Conservation (phyloP, 2,113 vertebrate species). For the Abramis brama region DNA sequence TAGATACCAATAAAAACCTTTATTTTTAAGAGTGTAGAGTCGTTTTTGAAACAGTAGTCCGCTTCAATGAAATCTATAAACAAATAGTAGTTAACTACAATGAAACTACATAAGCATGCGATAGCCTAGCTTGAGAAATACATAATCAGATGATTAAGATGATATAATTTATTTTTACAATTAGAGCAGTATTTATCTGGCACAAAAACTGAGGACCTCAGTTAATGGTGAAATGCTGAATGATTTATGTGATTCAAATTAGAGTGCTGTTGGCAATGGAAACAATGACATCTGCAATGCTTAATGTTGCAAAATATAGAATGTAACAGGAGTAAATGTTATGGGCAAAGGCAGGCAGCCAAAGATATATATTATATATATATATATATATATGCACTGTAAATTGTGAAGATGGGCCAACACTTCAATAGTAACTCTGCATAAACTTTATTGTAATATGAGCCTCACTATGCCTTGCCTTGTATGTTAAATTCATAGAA, state of each 20-base stretch:
- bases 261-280: neutral
- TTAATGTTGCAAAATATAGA: constrained; percentile 7
- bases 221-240: neutral
- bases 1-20: too few species aligned
- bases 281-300: neutral
- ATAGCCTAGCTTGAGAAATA: neutral
- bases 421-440: too few species aligned
- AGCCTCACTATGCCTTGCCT: too few species aligned
- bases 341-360: neutral
- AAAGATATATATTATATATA: neutral
- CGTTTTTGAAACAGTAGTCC: neutral
- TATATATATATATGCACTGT: neutral
- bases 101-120: neutral
- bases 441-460: neutral
- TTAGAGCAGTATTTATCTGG: constrained; percentile 7
- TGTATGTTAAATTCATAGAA: too few species aligned
- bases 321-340: neutral
- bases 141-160: neutral
- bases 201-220: neutral
- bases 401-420: neutral
- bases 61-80: neutral
- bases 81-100: neutral
- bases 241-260: neutral
- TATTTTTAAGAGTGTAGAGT: too few species aligned
- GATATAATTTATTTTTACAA: neutral